Evolutionary conservation across 2,888 invertebrate genomes (phyloP), one percentile per base, ranked within the genome.

Genomic region (Dastarcus helophoroides): DNA sequence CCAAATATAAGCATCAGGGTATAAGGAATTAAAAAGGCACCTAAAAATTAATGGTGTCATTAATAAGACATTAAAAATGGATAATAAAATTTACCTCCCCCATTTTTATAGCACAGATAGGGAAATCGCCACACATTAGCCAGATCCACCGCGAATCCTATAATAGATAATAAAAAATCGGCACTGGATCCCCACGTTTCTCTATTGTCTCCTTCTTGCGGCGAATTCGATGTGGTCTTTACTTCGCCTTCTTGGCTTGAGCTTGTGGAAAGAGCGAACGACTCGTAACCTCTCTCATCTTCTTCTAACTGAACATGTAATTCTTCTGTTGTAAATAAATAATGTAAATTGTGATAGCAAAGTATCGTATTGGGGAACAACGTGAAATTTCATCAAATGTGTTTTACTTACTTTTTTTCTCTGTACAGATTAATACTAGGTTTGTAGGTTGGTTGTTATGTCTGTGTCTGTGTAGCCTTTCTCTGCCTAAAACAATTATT

Each of bases 111-210:
- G 60, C 81, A 81, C 21, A 81, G 68, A 54, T 80, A 81, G 22
- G 81, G 81, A 58, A 82, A 82, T 37, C 82, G 64, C 85, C 84
- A 85, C n/a, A 86, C 83, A 50, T 86, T 86, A 31, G 84, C 84
- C 42, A 86, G 63, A 57, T 85, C 85, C 17, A 85, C 84, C 1
- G 85, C 84, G 48, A 85, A 85, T 2, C 84, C 84, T 43, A 85
- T 84, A 53, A 85, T 84, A 38, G 83, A 84, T 21, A 85, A 68
- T 7, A 85, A 67, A 54, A 85, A 84, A 58, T 85, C 84, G 0
- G 78, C 76, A 29, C 82, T 82, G 5, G 80, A 80, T 10, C 76
- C 75, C 84, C 84, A 85, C 1, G 81, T 83, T 58, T 84, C 84
- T 8, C 84, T 63, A 2, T 71, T 72, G 37, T 75, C 75, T 32